Base-by-base conservation (phyloP, 2,888 invertebrate genomes). In the Colostygia pectinataria region DNA sequence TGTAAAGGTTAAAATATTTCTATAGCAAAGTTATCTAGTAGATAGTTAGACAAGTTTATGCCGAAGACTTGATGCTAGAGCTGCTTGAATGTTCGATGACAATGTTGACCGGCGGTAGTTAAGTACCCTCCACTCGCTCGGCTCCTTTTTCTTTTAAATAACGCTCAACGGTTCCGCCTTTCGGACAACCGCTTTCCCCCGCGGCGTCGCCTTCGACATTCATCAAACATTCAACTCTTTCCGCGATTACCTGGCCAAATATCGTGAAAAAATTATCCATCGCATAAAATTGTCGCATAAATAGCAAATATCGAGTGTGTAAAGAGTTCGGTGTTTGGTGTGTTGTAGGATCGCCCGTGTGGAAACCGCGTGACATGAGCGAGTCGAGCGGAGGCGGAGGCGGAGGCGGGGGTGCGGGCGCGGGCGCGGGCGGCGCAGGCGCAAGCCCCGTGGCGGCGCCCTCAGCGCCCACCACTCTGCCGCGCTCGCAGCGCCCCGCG, bases 261-360 rank as follows among this genome's bases (percentile, higher is more conserved):
- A 76, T 76, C 74, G 70, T 79, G 68, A 70, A 61, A 73, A 66
- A 46, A 46, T 56, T 57, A 57, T 65, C 67, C 72, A 64, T 66
- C 65, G 71, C 80, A 76, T 63, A 80, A 83, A 84, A 58, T 60
- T 61, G 65, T 66, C 63, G 61, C 58, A 56, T 59, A 59, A 63
- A 59, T 65, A 44, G 68, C 67, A 66, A 69, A 61, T 63, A 59
- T 53, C 65, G 67, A 69, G 66, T 68, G 61, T 64, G 68, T 74
- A 89, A 90, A 90, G 90, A 90, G 90, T 90, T 90, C 80, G 90
- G 90, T 91, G 90, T 90, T 91, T 90, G 91, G 87, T 93, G 91
- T 92, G 93, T 94, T 93, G 92, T 94, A 95, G 98, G 98, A 92
- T 98, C 98, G 91, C 98, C 98, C 89, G 96, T 98, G 92, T 98